Evolutionary conservation across 2,888 invertebrate species (phyloP).

Genomic region (Polymixis lichenea): DNA sequence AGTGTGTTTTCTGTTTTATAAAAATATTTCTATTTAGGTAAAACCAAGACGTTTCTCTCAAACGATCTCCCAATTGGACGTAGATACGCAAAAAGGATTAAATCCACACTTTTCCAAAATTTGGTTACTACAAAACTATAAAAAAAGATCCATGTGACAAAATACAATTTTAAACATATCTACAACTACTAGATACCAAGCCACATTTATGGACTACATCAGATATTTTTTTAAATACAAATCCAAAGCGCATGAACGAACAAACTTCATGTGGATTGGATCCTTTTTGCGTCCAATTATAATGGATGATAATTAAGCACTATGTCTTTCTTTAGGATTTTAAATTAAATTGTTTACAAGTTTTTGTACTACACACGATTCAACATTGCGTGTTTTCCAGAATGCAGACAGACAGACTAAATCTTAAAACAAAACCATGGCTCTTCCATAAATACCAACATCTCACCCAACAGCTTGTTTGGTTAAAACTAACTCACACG

Average conservation of each 20-base stretch:
- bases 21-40: background rate
- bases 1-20: background rate
- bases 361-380: background rate
- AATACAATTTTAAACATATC: no score
- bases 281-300: no score
- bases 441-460: conserved; percentile 66
- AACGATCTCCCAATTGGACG: background rate
- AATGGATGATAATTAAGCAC: background rate
- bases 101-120: no score
- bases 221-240: no score
- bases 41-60: background rate
- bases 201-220: no score
- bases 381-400: background rate
- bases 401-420: background rate
- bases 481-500: conserved; percentile 77
- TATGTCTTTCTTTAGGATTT: background rate
- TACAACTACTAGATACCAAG: no score
- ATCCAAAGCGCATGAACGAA: no score
- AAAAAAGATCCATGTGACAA: no score
- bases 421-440: conserved; percentile 3
- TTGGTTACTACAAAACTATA: no score
- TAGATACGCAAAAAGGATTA: no score
- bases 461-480: conserved; percentile 61
- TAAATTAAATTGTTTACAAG: background rate
- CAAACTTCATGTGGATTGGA: no score